These are phyloP conservation scores for Eucriotettix oculatus DNA, from an alignment of 2,888 invertebrate genomes.

Conservation along the genomic window DNA sequence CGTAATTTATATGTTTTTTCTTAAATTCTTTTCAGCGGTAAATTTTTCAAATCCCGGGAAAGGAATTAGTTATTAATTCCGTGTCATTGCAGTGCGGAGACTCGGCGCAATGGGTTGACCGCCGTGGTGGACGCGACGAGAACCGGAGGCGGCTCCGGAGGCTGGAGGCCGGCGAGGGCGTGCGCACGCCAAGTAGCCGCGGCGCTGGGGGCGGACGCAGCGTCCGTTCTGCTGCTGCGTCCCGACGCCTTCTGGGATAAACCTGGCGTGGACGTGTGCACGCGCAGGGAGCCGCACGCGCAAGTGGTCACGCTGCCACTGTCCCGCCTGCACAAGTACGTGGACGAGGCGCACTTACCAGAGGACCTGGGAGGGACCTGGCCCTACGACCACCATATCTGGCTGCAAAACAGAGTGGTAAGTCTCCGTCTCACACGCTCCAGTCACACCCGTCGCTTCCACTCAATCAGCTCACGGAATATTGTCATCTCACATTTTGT, in stretches of 20 bases:
- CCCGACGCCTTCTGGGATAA: slow-evolving; percentile 62
- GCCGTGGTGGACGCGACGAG: slow-evolving; percentile 45
- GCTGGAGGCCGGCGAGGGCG: slow-evolving; percentile 40
- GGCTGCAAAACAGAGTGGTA: slow-evolving; percentile 63
- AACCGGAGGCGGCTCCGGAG: slow-evolving; percentile 19
- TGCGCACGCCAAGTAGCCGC: slow-evolving; percentile 39
- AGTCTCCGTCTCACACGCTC: slow-evolving; percentile 16
- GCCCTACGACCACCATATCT: slow-evolving; percentile 51
- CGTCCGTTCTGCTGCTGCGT: slow-evolving; percentile 38
- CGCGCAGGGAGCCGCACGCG: slow-evolving; percentile 39
- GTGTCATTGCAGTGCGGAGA: slow-evolving; percentile 20
- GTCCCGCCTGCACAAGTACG: slow-evolving; percentile 47
- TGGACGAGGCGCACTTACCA: slow-evolving; percentile 52
- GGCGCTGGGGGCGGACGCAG: slow-evolving; percentile 28
- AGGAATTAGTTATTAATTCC: too few relatives aligned
- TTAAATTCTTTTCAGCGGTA: too few relatives aligned
- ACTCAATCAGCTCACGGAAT: too few relatives aligned
- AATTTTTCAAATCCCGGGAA: too few relatives aligned
- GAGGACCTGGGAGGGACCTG: slow-evolving; percentile 54
- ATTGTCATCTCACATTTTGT: too few relatives aligned
- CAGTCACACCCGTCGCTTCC: too few relatives aligned
- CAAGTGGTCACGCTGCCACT: slow-evolving; percentile 29
- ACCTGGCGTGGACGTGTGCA: slow-evolving; percentile 49
- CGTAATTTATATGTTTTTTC: too few relatives aligned
- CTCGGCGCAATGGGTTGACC: slow-evolving; percentile 35